phyloP scores from a whole-genome alignment of 2,797 vertebrate genomes.

The Anguilla marmorata region DNA sequence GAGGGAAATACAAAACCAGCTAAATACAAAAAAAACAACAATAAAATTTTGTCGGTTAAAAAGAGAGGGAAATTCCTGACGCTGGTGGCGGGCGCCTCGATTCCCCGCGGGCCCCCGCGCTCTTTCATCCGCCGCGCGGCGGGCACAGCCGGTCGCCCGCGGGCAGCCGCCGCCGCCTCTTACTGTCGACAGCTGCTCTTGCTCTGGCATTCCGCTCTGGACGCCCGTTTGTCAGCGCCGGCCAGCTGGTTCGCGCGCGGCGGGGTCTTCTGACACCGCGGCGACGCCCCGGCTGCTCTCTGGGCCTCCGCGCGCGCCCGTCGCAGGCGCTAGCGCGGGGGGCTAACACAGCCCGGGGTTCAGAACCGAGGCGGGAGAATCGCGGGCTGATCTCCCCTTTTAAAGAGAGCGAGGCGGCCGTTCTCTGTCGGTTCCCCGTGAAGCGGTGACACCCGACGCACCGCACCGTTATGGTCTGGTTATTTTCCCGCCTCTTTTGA shows the following conservation, averaged over 20 bases:
- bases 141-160: neutral
- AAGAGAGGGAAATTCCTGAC: neutral
- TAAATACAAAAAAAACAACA: no score
- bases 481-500: slow-evolving; percentile 1
- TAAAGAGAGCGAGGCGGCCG: neutral
- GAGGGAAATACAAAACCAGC: no score
- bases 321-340: neutral
- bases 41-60: neutral
- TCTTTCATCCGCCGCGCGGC: no score
- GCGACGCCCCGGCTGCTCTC: neutral
- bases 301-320: neutral
- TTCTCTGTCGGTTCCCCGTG: neutral
- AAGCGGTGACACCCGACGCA: neutral
- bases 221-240: neutral
- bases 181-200: neutral
- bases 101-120: neutral
- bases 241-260: neutral
- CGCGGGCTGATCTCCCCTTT: neutral
- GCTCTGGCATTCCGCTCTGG: neutral
- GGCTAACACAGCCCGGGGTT: neutral
- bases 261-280: neutral
- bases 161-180: neutral
- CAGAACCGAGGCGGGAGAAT: neutral
- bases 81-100: neutral
- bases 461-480: slow-evolving; percentile 2